phyloP scores from a whole-genome alignment of 2,797 vertebrate genomes.

The Sebastes minor region DNA sequence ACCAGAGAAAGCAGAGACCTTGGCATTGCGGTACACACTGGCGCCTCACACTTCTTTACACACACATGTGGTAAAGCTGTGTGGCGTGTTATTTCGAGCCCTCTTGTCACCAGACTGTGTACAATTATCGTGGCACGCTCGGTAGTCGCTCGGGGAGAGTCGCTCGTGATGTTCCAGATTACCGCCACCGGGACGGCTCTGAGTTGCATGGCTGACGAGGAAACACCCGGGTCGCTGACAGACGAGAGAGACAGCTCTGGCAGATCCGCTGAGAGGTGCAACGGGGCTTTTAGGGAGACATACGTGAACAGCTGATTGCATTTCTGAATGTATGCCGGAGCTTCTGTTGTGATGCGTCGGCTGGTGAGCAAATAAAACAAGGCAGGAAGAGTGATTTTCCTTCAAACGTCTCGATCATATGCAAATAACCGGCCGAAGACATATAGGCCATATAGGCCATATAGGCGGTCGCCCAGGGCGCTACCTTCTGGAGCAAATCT shows the following conservation, averaged over 20 bases:
- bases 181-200: background rate
- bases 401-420: background rate
- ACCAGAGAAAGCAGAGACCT: conserved; percentile 79
- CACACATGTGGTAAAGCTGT: conserved; percentile 37
- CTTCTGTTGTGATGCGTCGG: background rate
- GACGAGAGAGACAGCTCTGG: conserved; percentile 25
- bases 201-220: conserved; percentile 1
- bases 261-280: conserved; percentile 12
- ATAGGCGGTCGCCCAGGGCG: too few relatives aligned
- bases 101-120: conserved; percentile 54
- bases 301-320: conserved; percentile 40
- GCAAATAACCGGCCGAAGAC: background rate
- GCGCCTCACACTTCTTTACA: conserved; percentile 60
- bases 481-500: too few relatives aligned
- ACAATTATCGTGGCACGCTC: conserved; percentile 53
- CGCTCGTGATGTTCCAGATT: conserved; percentile 24
- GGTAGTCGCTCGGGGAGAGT: conserved; percentile 17
- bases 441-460: too few relatives aligned
- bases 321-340: background rate
- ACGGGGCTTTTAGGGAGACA: conserved; percentile 18
- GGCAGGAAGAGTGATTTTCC: background rate
- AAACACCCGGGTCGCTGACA: conserved; percentile 42
- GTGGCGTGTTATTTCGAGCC: conserved; percentile 63
- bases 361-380: background rate
- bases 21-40: conserved; percentile 71